Base-by-base conservation (phyloP, 2,113 vertebrate genomes). In the Malurus melanocephalus region DNA sequence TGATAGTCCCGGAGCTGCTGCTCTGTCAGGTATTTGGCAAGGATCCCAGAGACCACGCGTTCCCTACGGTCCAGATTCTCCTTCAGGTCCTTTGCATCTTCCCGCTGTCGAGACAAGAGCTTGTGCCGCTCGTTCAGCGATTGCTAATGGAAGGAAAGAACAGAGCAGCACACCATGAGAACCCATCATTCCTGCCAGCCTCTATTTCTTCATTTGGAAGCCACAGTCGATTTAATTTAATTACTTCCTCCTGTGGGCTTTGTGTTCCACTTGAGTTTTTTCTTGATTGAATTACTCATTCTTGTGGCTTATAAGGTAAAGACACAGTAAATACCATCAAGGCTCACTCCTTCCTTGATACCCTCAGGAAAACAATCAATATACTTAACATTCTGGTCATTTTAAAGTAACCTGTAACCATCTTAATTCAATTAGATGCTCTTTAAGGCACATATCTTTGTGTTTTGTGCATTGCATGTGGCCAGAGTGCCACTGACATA, bases 51-150 rank as follows among this genome's bases (percentile, higher is more conserved):
- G 62, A 99, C 97, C 65, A 98, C 96, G 28, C 97, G 97, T 88
- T 99, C 98, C n/a, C 99, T 94, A 3, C 99, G 97, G 19, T 99
- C 98, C 89, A 99, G 96, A 55, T 99, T 99, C 19, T 99, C 98
- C 85, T 99, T 99, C 93, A 99, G 96, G 74, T 99, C 99, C 95
- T 98, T 98, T 35, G 99, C 99, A 21, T 99, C 99, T 17, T 99
- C 98, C 85, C 97, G 94, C 97, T 99, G 99, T 13, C 96, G 97
- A 66, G 98, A 98, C 93, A 99, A 88, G 88, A 99, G 98, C 87
- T 93, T 78, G 76, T 99, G 98, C 75, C 99, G 95, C 51, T 97
- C 98, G 56, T 97, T 96, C 96, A 99, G 97, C 0, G 98, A 99
- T 88, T 98, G 96, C 99, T 99, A 82, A 56, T 11, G 30, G 92